These are phyloP conservation scores for Scomber colias DNA, from an alignment of 2,113 vertebrate genomes.

Conservation along the genomic window DNA sequence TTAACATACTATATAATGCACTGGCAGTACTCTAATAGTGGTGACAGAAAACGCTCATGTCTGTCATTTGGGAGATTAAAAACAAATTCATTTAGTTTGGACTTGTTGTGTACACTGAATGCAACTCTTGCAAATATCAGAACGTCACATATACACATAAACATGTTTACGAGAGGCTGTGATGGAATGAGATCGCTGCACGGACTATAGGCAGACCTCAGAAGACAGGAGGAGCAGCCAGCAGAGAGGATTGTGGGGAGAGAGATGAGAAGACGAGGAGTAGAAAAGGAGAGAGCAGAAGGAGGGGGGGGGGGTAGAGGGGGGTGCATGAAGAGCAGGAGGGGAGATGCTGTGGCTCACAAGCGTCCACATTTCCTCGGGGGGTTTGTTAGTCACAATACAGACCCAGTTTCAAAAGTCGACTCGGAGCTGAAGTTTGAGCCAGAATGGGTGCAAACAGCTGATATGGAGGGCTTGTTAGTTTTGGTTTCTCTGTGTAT, in stretches of 20 bases:
- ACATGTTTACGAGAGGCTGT: not conserved
- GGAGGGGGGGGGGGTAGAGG: not conserved
- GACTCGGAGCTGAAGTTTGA: not conserved
- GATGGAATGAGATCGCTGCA: conserved; percentile 6
- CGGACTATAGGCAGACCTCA: not conserved
- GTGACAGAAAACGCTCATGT: too few species aligned
- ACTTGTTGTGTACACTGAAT: not conserved
- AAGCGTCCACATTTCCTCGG: not conserved
- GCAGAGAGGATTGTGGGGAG: conserved; percentile 27
- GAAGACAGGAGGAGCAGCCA: conserved; percentile 12
- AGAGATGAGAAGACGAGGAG: conserved; percentile 23
- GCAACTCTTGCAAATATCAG: not conserved
- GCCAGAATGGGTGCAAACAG: too few species aligned
- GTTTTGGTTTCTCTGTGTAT: too few species aligned
- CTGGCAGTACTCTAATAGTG: too few species aligned
- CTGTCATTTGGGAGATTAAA: too few species aligned
- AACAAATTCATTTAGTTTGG: not conserved
- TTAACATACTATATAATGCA: not conserved
- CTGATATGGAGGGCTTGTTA: too few species aligned
- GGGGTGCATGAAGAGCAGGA: conserved; percentile 12
- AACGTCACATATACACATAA: not conserved
- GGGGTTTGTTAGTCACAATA: not conserved
- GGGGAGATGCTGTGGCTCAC: conserved; percentile 8
- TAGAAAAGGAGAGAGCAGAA: not conserved
- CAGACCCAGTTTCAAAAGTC: not conserved